Evolutionary conservation across 2,797 vertebrate genomes (phyloP).

Genomic region (Lates japonicus): DNA sequence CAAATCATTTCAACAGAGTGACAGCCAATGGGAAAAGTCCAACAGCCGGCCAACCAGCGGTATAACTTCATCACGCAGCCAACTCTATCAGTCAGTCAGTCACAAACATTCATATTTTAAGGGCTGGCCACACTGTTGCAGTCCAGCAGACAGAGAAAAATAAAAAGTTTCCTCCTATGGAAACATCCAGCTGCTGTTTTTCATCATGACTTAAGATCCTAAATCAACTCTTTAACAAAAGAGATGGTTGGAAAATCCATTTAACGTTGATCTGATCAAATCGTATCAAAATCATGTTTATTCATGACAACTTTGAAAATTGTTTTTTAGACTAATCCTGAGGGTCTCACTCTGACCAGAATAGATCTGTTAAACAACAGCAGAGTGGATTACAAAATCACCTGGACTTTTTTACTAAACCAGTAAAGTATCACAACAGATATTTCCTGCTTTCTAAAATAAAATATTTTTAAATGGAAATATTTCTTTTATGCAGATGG

Average conservation of each 20-base stretch:
- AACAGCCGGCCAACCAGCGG: no score
- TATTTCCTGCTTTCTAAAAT: conserved; percentile 42
- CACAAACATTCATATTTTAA: no score
- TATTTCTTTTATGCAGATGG: conserved; percentile 24
- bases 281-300: conserved; percentile 26
- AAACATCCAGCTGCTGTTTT: conserved; percentile 14
- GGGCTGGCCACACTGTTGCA: no score
- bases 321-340: conserved; percentile 48
- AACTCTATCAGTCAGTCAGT: no score
- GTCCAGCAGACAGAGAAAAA: not conserved
- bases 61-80: no score
- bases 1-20: no score
- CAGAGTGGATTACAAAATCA: conserved; percentile 43
- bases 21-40: no score
- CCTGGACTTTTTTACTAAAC: conserved; percentile 33
- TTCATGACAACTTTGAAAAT: conserved; percentile 14
- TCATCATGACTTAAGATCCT: not conserved
- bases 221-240: conserved; percentile 29
- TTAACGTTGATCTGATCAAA: conserved; percentile 38
- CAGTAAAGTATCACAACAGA: conserved; percentile 30
- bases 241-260: conserved; percentile 37
- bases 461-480: conserved; percentile 37
- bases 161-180: conserved; percentile 5
- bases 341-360: conserved; percentile 30
- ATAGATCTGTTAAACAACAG: conserved; percentile 34